These are phyloP conservation scores for Hippopotamus amphibius DNA, from an alignment of 2,113 vertebrate species.

Conservation along the genomic window DNA sequence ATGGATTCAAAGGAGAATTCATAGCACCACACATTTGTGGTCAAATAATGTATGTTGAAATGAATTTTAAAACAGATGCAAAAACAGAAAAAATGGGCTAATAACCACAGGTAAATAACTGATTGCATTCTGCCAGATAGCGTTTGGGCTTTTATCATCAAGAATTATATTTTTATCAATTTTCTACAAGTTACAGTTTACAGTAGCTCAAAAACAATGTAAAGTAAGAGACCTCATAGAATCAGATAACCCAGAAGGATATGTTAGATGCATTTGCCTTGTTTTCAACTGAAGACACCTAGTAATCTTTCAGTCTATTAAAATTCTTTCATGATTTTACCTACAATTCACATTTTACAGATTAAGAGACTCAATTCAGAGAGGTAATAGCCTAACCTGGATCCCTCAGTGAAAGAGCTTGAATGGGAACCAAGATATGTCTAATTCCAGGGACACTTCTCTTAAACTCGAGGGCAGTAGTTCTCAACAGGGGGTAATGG, in stretches of 20 bases:
- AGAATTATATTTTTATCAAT: not conserved
- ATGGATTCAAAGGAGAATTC: not conserved
- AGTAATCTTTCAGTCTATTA: not conserved
- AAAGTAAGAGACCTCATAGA: not conserved
- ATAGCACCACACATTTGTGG: not conserved
- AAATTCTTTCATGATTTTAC: not conserved
- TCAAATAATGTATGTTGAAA: not conserved
- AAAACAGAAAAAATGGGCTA: slow-evolving; percentile 22
- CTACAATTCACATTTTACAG: slow-evolving; percentile 19
- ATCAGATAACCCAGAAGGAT: not conserved
- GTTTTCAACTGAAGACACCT: not conserved
- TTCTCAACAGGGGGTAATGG: not conserved
- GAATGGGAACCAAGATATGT: not conserved
- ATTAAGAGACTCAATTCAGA: not conserved
- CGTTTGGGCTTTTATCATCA: not conserved
- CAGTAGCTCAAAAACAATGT: slow-evolving; percentile 33
- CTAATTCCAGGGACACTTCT: not conserved
- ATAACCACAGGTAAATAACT: slow-evolving; percentile 12
- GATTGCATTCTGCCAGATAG: not conserved
- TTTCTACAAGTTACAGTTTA: not conserved
- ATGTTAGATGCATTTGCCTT: not conserved
- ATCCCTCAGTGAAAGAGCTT: not conserved
- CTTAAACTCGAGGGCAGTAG: not conserved
- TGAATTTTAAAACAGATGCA: slow-evolving; percentile 8
- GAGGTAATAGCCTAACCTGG: not conserved